A percentile compares a stretch with the other conserved stretches of the same genome.
Evolutionary conservation across 1,140 invertebrate genomes (phyloP).

Genomic region (Conus ventricosus): DNA sequence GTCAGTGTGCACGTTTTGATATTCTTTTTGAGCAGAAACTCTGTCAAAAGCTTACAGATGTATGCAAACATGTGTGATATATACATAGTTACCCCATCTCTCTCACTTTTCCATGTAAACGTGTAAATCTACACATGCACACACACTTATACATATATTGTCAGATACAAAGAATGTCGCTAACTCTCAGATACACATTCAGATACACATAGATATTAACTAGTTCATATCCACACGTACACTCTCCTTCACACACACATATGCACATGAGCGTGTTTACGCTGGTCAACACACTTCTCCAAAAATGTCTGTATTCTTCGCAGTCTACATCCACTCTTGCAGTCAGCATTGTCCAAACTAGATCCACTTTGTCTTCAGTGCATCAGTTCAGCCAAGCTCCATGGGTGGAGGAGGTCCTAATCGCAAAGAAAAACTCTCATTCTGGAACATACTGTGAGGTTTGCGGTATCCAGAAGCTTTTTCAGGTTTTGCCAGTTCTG

Average conservation of each 20-base stretch:
- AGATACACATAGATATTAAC: not conserved
- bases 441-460: constrained; percentile 64
- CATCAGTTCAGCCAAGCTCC: constrained; percentile 18
- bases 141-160: too few species aligned
- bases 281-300: not conserved
- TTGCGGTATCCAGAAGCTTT: constrained; percentile 35
- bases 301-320: not conserved
- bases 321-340: not conserved
- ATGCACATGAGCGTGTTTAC: not conserved
- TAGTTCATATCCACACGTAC: not conserved
- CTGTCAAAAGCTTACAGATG: too few species aligned
- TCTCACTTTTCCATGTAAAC: too few species aligned
- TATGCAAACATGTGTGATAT: too few species aligned
- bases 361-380: not conserved
- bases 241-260: not conserved
- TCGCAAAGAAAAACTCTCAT: constrained; percentile 67
- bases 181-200: not conserved
- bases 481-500: constrained; percentile 66
- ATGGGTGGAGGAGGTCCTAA: constrained; percentile 62
- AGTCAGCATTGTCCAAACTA: not conserved
- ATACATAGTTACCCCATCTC: too few species aligned
- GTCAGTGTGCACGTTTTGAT: too few species aligned
- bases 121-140: too few species aligned
- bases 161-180: not conserved
- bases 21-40: too few species aligned